Evolutionary conservation across 2,113 vertebrate species (phyloP).

Genomic region (Rhabdornis inornatus): DNA sequence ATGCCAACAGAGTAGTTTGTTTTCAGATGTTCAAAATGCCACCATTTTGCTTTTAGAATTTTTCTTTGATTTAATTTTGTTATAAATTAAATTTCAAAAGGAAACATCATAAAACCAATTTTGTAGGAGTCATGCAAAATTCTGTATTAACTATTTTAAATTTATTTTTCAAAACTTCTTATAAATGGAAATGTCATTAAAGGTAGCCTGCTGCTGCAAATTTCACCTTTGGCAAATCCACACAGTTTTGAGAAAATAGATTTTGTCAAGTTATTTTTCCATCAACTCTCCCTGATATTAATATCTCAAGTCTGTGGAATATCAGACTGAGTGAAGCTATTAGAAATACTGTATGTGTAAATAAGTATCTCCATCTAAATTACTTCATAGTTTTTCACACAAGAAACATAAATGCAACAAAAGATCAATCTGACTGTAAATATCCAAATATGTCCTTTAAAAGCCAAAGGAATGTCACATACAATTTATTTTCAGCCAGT

Average conservation of each 20-base stretch:
- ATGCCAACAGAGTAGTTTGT: neutral
- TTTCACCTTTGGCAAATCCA: neutral
- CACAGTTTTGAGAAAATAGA: neutral
- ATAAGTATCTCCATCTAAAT: conserved; percentile 66
- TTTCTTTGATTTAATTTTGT: neutral
- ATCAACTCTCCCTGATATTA: neutral
- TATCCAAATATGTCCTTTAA: conserved; percentile 78
- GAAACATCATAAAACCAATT: neutral
- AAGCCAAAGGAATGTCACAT: conserved; percentile 79
- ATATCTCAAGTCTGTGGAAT: neutral
- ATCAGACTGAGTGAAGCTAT: neutral
- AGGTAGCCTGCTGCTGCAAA: neutral
- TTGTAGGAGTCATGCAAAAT: neutral
- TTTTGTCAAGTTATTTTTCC: neutral
- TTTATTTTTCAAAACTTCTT: neutral
- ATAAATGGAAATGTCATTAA: neutral
- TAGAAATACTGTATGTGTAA: conserved; percentile 40
- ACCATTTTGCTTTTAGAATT: neutral
- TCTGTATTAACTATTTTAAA: neutral
- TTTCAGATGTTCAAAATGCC: neutral
- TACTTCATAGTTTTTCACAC: conserved; percentile 62
- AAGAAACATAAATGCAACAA: conserved; percentile 71
- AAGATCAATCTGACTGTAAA: conserved; percentile 74
- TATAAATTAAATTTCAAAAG: neutral
- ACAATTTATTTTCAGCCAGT: conserved; percentile 83